Evolutionary conservation across 1,140 invertebrate species (phyloP), one percentile per base, ranked within the genome.

Genomic region (Teleopsis dalmanni): DNA sequence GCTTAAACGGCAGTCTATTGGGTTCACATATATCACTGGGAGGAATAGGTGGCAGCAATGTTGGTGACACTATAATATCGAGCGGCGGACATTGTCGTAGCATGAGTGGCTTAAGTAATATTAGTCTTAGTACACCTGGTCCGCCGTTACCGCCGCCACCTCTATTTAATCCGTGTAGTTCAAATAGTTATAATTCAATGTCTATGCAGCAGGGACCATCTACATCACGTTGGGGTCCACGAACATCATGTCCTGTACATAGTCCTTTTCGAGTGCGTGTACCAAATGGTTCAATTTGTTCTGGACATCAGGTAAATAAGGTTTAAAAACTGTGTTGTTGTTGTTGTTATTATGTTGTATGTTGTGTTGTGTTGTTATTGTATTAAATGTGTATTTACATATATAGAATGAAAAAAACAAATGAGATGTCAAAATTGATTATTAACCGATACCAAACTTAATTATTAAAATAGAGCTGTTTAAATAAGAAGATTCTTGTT

Each of bases 261-360:
- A 81, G 79, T 61, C 79, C 79, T 8, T 80, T 78, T 59, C 71
- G 79, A 14, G 78, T 77, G 56, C 73, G 78, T 47, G 76, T 76
- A 57, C 74, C 73, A 43, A 79, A 80, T 59, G 77, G 77, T 53
- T 68, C 67, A 44, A 67, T 71, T 45, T 71, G 68, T 53, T 70
- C 68, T 43, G 73, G 72, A 54, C 77, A 78, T 57, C 77, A 78
- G 68, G 68, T 71, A 68, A 70, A 44, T 16, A 52, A 23, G 29
- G 11, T 48, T 46, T 19, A 22, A 52, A 23, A 38, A 16, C 29
- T 46, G 9, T 22, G 14, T 35, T 18, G 44, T 46, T 46, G 44
- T 45, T 13, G 44, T 46, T 19, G 19, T 45, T 13, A 16, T 31
- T 46, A 31, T 9, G 29, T 31, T 31, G 29, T n/a, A 31, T 31